Conservation (phyloP, 2,113 vertebrate species). For the Mus pahari region DNA sequence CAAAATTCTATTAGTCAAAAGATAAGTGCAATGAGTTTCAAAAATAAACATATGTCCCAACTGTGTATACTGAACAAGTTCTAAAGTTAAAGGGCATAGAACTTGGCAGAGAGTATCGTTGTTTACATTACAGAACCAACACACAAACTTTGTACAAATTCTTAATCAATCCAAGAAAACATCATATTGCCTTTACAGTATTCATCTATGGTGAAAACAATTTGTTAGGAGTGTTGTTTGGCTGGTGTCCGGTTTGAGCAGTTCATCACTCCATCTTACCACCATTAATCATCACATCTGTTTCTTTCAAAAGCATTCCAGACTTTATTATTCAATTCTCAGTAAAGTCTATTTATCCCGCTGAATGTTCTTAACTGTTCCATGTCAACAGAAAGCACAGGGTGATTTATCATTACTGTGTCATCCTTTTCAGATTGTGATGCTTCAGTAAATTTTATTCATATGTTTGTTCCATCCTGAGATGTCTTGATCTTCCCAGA, state of each 20-base stretch:
- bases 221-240: conserved; percentile 73
- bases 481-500: background rate
- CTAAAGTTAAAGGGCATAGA: background rate
- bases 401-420: conserved; percentile 16
- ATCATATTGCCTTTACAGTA: conserved; percentile 81
- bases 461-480: background rate
- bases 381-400: conserved; percentile 72
- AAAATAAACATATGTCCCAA: conserved; percentile 2
- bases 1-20: conserved; percentile 54
- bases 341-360: conserved; percentile 69
- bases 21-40: background rate
- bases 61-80: background rate
- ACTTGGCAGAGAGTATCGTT: background rate
- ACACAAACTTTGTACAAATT: conserved; percentile 77
- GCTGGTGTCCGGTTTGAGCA: conserved; percentile 39
- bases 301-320: conserved; percentile 73
- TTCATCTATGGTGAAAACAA: conserved; percentile 69
- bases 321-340: conserved; percentile 74
- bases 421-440: background rate
- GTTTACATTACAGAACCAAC: conserved; percentile 28
- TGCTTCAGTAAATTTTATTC: background rate
- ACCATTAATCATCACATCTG: conserved; percentile 22
- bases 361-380: conserved; percentile 64
- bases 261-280: conserved; percentile 9
- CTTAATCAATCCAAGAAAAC: conserved; percentile 77